Conservation (phyloP, 2,888 invertebrate genomes). For the Eupelmus urozonus region DNA sequence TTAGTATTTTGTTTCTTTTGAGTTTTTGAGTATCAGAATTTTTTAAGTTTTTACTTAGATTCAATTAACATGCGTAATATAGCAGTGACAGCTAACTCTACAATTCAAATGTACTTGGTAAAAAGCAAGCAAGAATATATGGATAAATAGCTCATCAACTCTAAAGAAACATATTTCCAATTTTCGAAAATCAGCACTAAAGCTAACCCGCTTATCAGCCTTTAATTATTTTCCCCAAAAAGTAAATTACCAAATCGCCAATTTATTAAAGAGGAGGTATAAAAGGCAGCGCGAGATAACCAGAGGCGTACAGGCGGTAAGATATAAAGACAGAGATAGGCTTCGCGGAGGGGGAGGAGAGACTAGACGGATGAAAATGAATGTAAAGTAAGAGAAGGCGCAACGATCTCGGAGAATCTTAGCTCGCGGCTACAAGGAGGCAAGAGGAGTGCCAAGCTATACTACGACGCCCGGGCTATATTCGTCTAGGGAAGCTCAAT, state of each 20-base stretch:
- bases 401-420: conserved; percentile 64
- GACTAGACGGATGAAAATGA: conserved; percentile 49
- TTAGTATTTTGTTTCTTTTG: no score
- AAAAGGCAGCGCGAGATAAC: not conserved
- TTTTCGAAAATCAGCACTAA: no score
- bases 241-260: not conserved
- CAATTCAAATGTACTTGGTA: no score
- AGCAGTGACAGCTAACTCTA: no score
- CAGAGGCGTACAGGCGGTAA: not conserved
- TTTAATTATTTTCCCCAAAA: not conserved
- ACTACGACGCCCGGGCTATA: conserved; percentile 32
- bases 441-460: conserved; percentile 59
- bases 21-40: no score
- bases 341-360: not conserved
- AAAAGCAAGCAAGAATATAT: no score
- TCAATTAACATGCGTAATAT: no score
- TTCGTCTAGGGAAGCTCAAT: conserved; percentile 75
- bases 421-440: conserved; percentile 69
- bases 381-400: conserved; percentile 55
- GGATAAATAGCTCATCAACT: no score
- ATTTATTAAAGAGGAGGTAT: not conserved
- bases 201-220: no score
- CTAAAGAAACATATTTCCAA: no score
- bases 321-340: conserved; percentile 16
- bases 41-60: no score